Base-by-base conservation (phyloP, 2,113 vertebrate species). In the Alligator mississippiensis region DNA sequence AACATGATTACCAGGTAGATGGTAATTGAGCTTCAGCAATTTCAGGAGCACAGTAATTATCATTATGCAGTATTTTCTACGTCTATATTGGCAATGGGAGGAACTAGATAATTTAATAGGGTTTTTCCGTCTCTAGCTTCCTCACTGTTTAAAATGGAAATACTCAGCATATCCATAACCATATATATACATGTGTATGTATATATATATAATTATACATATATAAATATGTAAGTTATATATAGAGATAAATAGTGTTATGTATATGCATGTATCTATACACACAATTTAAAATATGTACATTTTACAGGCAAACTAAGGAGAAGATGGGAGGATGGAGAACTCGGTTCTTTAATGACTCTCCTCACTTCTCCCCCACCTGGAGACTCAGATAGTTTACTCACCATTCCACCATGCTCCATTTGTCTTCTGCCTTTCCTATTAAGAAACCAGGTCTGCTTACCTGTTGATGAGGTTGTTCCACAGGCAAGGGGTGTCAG, bases 111-210 rank as follows among this genome's bases (percentile, higher is more conserved):
- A 89, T 85, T 75, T 89, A 85, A 87, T 6, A 87, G 83, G 83
- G 82, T 63, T 92, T 81, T 94, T 94, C 75, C 4, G 25, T 87
- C 63, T 85, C 61, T 78, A 66, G 78, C 74, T 72, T 90, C 86
- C 85, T 82, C 82, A 68, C 77, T n/a, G 58, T 88, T 90, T 64
- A 87, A 81, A 84, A 86, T 66, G 61, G 66, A 79, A 94, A 90
- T 85, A 80, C 55, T 28, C 28, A 88, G 57, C 59, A 93, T 55
- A 87, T n/a, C 25, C 24, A 63, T 61, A 59, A 28, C 9, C 57
- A 24, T 9, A 27, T 4, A 87, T 17, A 68, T 89, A 85, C 11
- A 59, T 57, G 17, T 6, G 68, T 24, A 19, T 38, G 11, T 47
- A 5, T 66, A 14, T n/a, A 27, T 27, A 11, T n/a, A n/a, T 28